Evolutionary conservation across 2,797 vertebrate species (phyloP), one percentile per base, ranked within the genome.

Genomic region (Stomatorhinus walkeri): DNA sequence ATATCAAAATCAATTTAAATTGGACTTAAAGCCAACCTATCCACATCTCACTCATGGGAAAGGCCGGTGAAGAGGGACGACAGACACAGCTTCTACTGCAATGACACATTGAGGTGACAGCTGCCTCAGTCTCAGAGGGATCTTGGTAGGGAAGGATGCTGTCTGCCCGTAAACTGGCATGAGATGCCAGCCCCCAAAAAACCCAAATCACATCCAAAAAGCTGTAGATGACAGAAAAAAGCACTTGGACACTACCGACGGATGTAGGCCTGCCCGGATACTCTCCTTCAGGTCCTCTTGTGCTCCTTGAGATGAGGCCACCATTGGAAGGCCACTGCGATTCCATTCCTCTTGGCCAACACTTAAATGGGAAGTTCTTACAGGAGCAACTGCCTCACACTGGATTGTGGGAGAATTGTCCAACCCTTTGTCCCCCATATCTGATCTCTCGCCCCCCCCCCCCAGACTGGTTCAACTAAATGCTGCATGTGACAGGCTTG

Each of bases 221-320:
- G 43, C 32, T 64, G 56, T 48, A 64, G 83, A 52, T 54, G 61
- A 24, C 36, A 64, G 90, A 89, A 91, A 68, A 91, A 76, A 61
- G 89, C 64, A 32, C 16, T 76, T 24, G 24, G 91, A 91, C 56
- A 90, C 49, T 81, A 89, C 91, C 51, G 48, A 87, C 90, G 89
- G 87, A 90, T 90, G 87, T 48, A 81, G 90, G 85, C 32, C 89
- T 68, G 87, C 64, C 92, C 91, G 88, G 87, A 87, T 68, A 9
- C 90, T 88, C 3, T 88, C 81, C 76, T 90, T 72, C 90, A 90
- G 88, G 89, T 90, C 43, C 16, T 87, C 68, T 40, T 36, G 68
- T 54, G 48, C 61, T 72, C 48, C 16, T 76, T 32, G 28, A 68
- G 16, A 6, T 12, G 83, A 5, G 2, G 88, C 61, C 83, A 86